Evolutionary conservation across 2,113 vertebrate genomes (phyloP).

Genomic region (Morone saxatilis): DNA sequence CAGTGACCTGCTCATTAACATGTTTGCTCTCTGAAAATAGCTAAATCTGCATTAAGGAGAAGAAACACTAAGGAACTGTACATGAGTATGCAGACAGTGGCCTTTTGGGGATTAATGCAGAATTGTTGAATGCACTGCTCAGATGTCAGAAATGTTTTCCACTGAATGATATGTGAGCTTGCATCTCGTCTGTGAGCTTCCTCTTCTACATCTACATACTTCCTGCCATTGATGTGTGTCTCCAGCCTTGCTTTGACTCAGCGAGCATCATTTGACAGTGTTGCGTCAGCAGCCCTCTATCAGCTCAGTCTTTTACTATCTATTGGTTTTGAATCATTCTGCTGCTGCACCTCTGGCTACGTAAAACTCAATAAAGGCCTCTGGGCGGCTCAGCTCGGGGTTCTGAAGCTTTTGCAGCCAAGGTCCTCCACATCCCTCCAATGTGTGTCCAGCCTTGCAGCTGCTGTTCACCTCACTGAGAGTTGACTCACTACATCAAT

Average conservation of each 20-base stretch:
- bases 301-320: not conserved
- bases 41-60: slow-evolving; percentile 50
- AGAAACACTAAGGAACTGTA: slow-evolving; percentile 62
- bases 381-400: slow-evolving; percentile 1
- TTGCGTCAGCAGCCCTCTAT: slow-evolving; percentile 28
- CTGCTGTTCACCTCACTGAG: slow-evolving; percentile 22
- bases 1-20: slow-evolving; percentile 68
- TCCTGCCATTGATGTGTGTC: not conserved
- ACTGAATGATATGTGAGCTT: slow-evolving; percentile 12
- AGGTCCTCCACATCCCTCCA: slow-evolving; percentile 29
- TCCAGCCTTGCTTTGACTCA: slow-evolving; percentile 23
- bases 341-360: slow-evolving; percentile 19
- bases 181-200: slow-evolving; percentile 26
- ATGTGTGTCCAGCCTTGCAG: slow-evolving; percentile 23
- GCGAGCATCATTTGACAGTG: slow-evolving; percentile 3
- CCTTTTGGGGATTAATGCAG: slow-evolving; percentile 50
- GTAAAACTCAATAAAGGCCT: slow-evolving; percentile 1
- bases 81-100: slow-evolving; percentile 48
- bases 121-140: slow-evolving; percentile 47
- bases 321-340: slow-evolving; percentile 33
- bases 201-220: slow-evolving; percentile 10
- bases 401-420: slow-evolving; percentile 8
- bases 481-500: slow-evolving; percentile 45
- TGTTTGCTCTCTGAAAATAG: slow-evolving; percentile 57
- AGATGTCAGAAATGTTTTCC: slow-evolving; percentile 31